Evolutionary conservation across 2,888 invertebrate species (phyloP).

Genomic region (Chironomus tentans): DNA sequence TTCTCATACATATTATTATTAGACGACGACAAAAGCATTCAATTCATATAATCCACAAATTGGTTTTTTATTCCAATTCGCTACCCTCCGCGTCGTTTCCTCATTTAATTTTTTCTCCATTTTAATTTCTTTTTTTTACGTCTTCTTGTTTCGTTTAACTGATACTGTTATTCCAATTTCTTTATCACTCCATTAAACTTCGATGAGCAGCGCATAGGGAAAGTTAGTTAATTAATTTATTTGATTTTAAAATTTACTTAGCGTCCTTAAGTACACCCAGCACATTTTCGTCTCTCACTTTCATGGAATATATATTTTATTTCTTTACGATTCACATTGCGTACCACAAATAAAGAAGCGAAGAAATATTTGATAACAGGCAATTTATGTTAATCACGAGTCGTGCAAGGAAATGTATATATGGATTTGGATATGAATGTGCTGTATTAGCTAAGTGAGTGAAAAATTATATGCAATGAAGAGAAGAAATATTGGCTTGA

Average conservation of each 20-base stretch:
- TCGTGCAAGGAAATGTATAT: neutral
- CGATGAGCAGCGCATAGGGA: neutral
- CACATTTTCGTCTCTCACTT: neutral
- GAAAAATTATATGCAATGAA: neutral
- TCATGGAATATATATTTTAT: too few species aligned
- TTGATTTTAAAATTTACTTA: constrained; percentile 2
- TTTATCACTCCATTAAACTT: neutral
- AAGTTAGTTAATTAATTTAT: constrained; percentile 22
- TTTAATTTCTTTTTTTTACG: neutral
- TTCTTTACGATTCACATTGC: neutral
- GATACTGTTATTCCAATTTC: neutral
- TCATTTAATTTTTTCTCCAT: neutral
- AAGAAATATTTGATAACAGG: neutral
- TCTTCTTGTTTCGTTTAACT: too few species aligned
- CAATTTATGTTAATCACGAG: neutral
- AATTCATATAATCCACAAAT: constrained; percentile 21
- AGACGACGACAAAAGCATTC: neutral
- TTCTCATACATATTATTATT: neutral
- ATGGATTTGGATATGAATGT: too few species aligned
- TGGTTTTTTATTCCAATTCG: neutral
- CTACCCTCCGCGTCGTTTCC: neutral
- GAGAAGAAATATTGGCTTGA: neutral
- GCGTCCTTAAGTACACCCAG: neutral
- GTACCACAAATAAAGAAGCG: neutral
- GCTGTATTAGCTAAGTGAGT: neutral